Conservation (phyloP, 2,113 vertebrate genomes). For the Pseudonaja textilis region DNA sequence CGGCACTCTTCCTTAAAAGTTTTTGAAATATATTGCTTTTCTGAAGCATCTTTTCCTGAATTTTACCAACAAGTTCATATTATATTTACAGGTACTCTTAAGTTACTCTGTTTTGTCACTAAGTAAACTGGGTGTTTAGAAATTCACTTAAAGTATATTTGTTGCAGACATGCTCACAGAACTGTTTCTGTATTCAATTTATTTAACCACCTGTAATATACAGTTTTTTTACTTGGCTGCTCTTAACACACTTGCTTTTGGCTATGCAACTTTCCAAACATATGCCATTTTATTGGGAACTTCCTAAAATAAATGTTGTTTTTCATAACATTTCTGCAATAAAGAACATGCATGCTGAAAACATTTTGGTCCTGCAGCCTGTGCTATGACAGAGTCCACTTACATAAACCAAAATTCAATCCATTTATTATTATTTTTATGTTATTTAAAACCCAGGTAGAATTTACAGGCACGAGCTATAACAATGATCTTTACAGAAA, state of each 20-base stretch:
- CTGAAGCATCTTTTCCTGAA: neutral
- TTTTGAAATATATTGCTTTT: neutral
- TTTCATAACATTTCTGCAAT: neutral
- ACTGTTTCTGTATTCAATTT: neutral
- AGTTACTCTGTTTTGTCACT: neutral
- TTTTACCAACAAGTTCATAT: neutral
- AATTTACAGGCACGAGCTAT: neutral
- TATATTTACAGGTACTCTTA: neutral
- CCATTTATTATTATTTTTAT: neutral
- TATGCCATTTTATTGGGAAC: neutral
- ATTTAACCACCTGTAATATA: neutral
- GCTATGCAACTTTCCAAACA: neutral
- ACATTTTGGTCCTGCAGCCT: neutral
- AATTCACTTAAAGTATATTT: neutral
- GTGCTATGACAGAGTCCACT: neutral
- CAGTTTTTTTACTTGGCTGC: neutral
- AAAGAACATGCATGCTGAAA: neutral
- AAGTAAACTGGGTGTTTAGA: neutral
- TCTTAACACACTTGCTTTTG: neutral
- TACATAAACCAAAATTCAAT: neutral
- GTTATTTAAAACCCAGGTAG: neutral
- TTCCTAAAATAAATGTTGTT: neutral
- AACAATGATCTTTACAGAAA: no score
- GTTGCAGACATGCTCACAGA: neutral
- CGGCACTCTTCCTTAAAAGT: neutral